These are phyloP conservation scores for Hydrotaea cyrtoneurina DNA, from an alignment of 2,888 invertebrate genomes.

Conservation along the genomic window DNA sequence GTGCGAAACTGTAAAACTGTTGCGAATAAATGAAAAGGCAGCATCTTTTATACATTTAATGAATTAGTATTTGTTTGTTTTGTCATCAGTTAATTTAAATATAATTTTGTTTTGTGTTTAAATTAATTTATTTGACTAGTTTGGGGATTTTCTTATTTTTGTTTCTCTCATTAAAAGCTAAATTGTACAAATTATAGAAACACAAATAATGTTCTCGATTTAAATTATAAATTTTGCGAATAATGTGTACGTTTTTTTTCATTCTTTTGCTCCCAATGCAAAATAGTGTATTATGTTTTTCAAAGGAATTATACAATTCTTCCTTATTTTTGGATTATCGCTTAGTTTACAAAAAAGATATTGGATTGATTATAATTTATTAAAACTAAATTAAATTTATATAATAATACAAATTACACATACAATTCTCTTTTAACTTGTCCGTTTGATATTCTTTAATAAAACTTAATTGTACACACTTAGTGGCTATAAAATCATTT, in stretches of 20 bases:
- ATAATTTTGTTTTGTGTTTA: conserved; percentile 43
- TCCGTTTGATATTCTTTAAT: conserved; percentile 41
- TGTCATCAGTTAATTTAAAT: conserved; percentile 46
- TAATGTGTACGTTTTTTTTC: conserved; percentile 34
- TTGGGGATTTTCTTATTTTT: conserved; percentile 41
- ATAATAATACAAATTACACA: conserved; percentile 54
- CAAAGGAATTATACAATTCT: conserved; percentile 49
- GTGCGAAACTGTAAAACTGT: conserved; percentile 70
- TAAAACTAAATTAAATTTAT: conserved; percentile 29
- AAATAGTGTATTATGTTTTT: conserved; percentile 36
- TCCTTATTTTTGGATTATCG: conserved; percentile 51
- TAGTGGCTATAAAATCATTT: conserved; percentile 57
- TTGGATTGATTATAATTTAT: conserved; percentile 45
- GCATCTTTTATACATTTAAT: conserved; percentile 62
- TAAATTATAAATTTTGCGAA: conserved; percentile 39
- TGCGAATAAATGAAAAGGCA: conserved; percentile 66
- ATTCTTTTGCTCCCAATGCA: conserved; percentile 51
- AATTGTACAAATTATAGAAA: conserved; percentile 60
- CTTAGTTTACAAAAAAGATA: conserved; percentile 28
- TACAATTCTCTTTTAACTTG: conserved; percentile 43
- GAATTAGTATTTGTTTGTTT: conserved; percentile 56
- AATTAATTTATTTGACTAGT: conserved; percentile 66
- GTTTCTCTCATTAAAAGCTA: conserved; percentile 50
- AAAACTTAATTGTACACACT: conserved; percentile 51
- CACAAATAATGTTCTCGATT: conserved; percentile 25